A percentile compares a stretch with the other conserved stretches of the same genome.
Conservation (phyloP, 2,113 vertebrate species). For the Theristicus caerulescens region DNA sequence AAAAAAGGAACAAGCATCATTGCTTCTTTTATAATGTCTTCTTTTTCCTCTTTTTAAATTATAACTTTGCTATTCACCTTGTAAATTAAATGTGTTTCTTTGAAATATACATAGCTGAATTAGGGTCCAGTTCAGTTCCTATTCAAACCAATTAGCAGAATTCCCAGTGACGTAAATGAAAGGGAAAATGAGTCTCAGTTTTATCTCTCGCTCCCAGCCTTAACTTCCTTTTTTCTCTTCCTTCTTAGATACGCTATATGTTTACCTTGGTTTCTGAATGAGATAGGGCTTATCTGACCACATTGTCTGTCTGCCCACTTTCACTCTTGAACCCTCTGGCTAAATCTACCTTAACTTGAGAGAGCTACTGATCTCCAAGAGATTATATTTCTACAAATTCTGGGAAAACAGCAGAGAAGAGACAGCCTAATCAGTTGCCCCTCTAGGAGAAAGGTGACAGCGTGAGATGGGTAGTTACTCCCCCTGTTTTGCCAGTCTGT, state of each 20-base stretch:
- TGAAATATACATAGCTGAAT: background rate
- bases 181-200: background rate
- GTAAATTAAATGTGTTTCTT: background rate
- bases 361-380: background rate
- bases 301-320: background rate
- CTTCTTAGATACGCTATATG: background rate
- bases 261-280: background rate
- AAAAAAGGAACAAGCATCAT: background rate
- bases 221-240: conserved; percentile 46
- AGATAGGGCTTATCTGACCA: background rate
- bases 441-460: background rate
- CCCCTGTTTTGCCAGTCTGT: background rate
- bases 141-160: background rate
- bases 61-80: background rate
- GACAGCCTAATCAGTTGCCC: background rate
- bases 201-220: background rate
- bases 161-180: background rate
- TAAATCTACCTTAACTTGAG: background rate
- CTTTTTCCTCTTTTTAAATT: background rate
- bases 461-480: background rate
- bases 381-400: background rate
- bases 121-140: background rate
- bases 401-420: background rate
- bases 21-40: background rate
- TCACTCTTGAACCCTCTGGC: background rate